A percentile compares a stretch with the other conserved stretches of the same genome.
phyloP scores from a whole-genome alignment of 2,797 vertebrate species.

The Catamblyrhynchus diadema region DNA sequence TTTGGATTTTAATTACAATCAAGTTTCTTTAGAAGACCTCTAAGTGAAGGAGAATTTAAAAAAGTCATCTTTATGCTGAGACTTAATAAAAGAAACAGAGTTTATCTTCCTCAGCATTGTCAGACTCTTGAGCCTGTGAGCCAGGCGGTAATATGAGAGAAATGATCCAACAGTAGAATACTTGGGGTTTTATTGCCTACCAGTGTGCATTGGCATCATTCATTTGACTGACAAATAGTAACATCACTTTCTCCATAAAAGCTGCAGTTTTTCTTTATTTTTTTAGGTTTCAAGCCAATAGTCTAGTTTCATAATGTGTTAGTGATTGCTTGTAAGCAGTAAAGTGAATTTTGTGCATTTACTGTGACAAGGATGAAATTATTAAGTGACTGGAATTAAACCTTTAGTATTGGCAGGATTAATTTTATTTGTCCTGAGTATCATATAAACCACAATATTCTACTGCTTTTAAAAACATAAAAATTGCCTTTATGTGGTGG shows the following conservation, averaged over 20 bases:
- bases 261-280: slow-evolving; percentile 25
- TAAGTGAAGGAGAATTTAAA: not conserved
- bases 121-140: not conserved
- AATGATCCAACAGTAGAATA: not conserved
- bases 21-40: not conserved
- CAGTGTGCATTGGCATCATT: not conserved
- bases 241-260: slow-evolving; percentile 25
- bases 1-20: not conserved
- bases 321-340: slow-evolving; percentile 20
- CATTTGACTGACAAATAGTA: slow-evolving; percentile 28
- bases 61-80: not conserved
- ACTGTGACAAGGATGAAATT: slow-evolving; percentile 26
- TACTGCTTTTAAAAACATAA: not conserved
- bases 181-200: not conserved
- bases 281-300: slow-evolving; percentile 31
- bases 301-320: slow-evolving; percentile 5
- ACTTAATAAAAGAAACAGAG: not conserved
- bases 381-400: not conserved
- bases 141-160: not conserved
- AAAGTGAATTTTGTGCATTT: slow-evolving; percentile 16
- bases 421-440: slow-evolving; percentile 6
- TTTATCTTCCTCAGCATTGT: not conserved
- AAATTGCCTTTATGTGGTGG: not conserved
- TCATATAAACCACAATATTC: not conserved
- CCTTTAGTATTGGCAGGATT: not conserved